Evolutionary conservation across 2,888 invertebrate genomes (phyloP).

Genomic region (Coelogynopora nodosa): DNA sequence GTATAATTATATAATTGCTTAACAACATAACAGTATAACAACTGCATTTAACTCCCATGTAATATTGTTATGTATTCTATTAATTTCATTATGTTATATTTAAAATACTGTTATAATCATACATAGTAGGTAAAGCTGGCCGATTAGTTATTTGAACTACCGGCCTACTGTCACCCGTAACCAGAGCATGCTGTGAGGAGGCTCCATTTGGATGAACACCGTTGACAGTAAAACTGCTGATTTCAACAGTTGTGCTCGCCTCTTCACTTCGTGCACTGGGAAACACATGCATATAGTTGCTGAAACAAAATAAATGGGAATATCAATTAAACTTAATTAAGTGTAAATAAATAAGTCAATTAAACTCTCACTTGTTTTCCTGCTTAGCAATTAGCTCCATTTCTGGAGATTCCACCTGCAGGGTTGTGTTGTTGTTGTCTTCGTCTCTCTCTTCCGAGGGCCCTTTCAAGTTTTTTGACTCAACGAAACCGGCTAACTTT

Average conservation of each 20-base stretch:
- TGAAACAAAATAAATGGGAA: neutral
- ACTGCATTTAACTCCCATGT: no score
- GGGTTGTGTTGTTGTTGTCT: neutral
- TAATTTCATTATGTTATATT: neutral
- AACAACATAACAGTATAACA: no score
- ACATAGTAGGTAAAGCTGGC: neutral
- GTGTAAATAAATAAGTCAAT: neutral
- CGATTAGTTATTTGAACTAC: neutral
- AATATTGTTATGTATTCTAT: no score
- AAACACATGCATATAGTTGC: neutral
- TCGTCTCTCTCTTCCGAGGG: constrained; percentile 4
- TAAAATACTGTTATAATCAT: neutral
- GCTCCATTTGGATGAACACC: neutral
- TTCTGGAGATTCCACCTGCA: neutral
- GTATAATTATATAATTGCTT: no score
- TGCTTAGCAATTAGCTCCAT: neutral
- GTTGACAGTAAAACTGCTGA: neutral
- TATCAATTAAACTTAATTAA: neutral
- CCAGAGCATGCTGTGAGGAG: neutral
- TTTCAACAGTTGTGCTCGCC: neutral
- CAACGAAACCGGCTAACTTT: neutral
- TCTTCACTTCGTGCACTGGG: neutral
- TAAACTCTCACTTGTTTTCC: neutral
- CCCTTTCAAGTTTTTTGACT: constrained; percentile 9
- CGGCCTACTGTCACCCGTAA: neutral